Conservation (phyloP, 2,113 vertebrate species). For the Odocoileus hemionus region DNA sequence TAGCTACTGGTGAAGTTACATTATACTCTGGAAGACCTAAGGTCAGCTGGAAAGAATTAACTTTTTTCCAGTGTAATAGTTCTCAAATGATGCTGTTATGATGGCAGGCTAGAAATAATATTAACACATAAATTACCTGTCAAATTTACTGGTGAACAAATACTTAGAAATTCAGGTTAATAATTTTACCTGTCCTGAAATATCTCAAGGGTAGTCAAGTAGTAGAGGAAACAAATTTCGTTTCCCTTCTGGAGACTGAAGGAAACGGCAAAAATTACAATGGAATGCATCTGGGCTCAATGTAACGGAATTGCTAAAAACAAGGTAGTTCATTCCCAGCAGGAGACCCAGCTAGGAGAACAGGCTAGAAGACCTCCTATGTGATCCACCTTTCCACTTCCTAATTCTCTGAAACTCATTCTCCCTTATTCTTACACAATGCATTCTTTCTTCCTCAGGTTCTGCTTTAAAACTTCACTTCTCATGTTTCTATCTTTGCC, state of each 20-base stretch:
- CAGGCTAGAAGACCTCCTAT: not conserved
- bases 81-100: not conserved
- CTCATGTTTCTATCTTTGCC: not conserved
- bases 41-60: not conserved
- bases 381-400: too few species aligned
- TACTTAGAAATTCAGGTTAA: not conserved
- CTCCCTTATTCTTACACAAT: not conserved
- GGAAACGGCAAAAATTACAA: not conserved
- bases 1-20: not conserved
- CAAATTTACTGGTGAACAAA: not conserved
- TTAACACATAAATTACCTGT: not conserved
- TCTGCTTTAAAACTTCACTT: not conserved
- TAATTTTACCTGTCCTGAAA: not conserved
- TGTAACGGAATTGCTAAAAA: not conserved
- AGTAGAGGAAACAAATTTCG: not conserved
- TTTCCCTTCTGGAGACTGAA: not conserved
- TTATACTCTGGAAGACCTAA: not conserved
- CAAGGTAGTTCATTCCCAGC: not conserved
- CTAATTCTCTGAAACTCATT: not conserved
- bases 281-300: not conserved
- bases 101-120: not conserved
- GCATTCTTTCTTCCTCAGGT: not conserved
- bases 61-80: not conserved
- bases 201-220: not conserved
- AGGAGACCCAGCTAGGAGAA: not conserved